Evolutionary conservation across 2,113 vertebrate species (phyloP).

Genomic region (Heloderma charlesbogerti): DNA sequence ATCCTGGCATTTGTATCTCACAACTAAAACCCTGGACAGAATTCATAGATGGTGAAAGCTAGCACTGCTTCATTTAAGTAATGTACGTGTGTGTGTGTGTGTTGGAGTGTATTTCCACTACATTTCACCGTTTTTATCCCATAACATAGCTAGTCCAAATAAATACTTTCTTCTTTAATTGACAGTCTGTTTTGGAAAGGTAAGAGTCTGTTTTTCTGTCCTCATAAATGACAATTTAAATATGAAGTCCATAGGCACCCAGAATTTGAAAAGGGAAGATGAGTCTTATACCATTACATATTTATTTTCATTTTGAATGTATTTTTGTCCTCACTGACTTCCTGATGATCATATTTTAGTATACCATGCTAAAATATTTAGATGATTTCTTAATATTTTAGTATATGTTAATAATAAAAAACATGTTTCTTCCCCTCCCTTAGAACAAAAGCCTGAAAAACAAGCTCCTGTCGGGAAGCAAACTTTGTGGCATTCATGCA

Average conservation of each 20-base stretch:
- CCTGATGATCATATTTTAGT: conserved; percentile 8
- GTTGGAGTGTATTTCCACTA: not conserved
- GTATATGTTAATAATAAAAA: conserved; percentile 47
- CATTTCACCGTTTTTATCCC: not conserved
- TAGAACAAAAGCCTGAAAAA: conserved; percentile 99
- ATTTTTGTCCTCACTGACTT: not conserved
- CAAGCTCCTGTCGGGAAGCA: conserved; percentile 94
- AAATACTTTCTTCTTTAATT: conserved; percentile 19
- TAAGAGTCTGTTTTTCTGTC: not conserved
- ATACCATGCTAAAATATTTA: conserved; percentile 35
- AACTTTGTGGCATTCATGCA: conserved; percentile 93
- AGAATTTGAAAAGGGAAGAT: conserved; percentile 2
- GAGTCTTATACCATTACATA: not conserved
- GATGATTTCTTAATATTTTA: conserved; percentile 43
- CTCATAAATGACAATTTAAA: conserved; percentile 22
- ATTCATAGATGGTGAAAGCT: not conserved
- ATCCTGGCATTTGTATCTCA: not conserved
- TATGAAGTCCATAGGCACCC: not conserved
- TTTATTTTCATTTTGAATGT: conserved; percentile 14
- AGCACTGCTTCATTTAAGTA: not conserved
- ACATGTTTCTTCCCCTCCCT: conserved; percentile 34
- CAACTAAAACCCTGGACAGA: not conserved
- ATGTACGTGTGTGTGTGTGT: not conserved
- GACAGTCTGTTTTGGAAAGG: not conserved
- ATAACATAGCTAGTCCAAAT: not conserved